These are phyloP conservation scores for Drosophila bipectinata DNA, from an alignment of 1,140 invertebrate species.

Conservation along the genomic window DNA sequence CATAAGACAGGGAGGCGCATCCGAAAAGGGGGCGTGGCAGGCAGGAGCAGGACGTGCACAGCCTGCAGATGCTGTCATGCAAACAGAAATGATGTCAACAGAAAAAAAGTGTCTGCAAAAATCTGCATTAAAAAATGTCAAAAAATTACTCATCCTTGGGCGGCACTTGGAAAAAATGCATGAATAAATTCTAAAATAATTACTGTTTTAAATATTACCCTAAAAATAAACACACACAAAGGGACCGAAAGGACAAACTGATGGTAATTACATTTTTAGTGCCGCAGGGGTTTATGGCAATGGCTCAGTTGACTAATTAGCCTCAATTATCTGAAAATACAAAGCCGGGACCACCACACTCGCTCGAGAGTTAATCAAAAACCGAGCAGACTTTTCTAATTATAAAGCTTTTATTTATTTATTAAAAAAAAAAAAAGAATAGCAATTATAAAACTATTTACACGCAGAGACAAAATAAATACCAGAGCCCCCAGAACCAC, in stretches of 20 bases:
- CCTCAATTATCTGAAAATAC: background rate
- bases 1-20: constrained; percentile 23
- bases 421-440: background rate
- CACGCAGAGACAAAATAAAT: background rate
- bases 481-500: background rate
- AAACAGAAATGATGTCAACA: constrained; percentile 65
- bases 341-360: background rate
- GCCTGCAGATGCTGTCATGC: constrained; percentile 47
- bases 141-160: constrained; percentile 18
- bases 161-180: background rate
- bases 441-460: background rate
- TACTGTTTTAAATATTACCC: background rate
- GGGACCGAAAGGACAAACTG: background rate
- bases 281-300: no score
- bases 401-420: background rate
- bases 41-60: background rate
- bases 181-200: background rate
- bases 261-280: no score
- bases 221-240: background rate
- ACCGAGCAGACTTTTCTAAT: background rate
- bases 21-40: background rate
- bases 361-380: background rate
- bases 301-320: background rate
- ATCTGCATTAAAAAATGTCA: constrained; percentile 44
- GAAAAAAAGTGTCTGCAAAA: constrained; percentile 13